Conservation (phyloP, 2,888 invertebrate species). For the Macrosiphum euphorbiae region DNA sequence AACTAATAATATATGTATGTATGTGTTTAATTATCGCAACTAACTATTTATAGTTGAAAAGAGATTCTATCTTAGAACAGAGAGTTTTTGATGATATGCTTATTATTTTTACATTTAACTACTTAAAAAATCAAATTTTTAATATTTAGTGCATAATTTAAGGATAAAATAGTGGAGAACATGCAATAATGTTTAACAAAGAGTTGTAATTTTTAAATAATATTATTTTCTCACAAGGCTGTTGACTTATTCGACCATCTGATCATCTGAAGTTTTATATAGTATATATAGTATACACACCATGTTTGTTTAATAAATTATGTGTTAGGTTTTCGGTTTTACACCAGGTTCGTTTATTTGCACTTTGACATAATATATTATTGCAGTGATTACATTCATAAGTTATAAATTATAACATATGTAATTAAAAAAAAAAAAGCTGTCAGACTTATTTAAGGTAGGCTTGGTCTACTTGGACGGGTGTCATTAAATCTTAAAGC, state of each 20-base stretch:
- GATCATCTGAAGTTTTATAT: not conserved
- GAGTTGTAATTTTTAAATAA: not conserved
- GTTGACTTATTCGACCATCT: not conserved
- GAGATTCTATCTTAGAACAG: not conserved
- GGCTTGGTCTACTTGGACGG: not conserved
- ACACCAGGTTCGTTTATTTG: not conserved
- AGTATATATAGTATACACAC: not conserved
- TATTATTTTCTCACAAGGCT: not conserved
- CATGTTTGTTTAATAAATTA: not conserved
- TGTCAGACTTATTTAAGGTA: not conserved
- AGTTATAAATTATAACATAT: not conserved
- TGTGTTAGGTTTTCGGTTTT: not conserved
- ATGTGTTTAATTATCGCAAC: not conserved
- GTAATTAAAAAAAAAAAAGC: not conserved
- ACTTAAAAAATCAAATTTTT: too few relatives aligned
- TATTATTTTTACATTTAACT: not conserved
- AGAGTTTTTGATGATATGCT: not conserved
- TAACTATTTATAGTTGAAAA: not conserved
- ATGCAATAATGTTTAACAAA: not conserved
- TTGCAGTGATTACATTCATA: not conserved
- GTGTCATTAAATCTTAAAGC: not conserved
- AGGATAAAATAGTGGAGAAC: not conserved
- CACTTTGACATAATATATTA: not conserved
- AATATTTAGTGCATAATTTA: not conserved
- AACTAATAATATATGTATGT: not conserved